These are phyloP conservation scores for Saguinus imperator DNA, from an alignment of 2,113 vertebrate genomes.

Conservation along the genomic window DNA sequence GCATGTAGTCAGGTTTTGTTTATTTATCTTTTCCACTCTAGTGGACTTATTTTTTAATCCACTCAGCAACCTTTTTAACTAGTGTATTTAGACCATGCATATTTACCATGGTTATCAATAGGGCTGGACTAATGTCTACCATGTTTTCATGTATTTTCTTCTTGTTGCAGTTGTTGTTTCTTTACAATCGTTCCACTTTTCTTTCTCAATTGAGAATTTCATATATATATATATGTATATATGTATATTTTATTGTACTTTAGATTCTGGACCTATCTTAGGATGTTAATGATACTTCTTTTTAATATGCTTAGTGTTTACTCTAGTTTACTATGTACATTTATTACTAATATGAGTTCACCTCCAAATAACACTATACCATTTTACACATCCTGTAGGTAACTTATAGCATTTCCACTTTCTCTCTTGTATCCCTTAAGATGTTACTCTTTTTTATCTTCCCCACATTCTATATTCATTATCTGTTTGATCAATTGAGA, in stretches of 20 bases:
- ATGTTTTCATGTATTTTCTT: accelerated
- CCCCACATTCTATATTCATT: too few relatives aligned
- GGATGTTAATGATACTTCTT: neutral
- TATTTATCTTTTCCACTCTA: neutral
- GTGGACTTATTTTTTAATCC: neutral
- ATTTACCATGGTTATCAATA: neutral
- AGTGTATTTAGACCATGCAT: neutral
- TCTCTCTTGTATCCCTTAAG: too few relatives aligned
- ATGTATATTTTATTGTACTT: too few relatives aligned
- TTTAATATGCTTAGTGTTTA: neutral
- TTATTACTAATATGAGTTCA: too few relatives aligned
- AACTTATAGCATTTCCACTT: accelerated
- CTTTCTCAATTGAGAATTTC: neutral
- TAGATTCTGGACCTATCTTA: neutral
- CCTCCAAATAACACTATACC: neutral
- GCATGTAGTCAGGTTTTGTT: neutral
- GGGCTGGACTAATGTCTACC: too few relatives aligned
- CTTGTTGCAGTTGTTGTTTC: neutral
- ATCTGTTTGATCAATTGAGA: neutral
- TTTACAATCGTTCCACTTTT: neutral
- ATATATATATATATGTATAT: neutral
- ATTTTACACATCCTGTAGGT: neutral
- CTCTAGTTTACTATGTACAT: neutral
- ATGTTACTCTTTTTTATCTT: accelerated
- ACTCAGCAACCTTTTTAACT: neutral